These are phyloP conservation scores for Bucorvus abyssinicus DNA, from an alignment of 2,797 vertebrate genomes.

Conservation along the genomic window DNA sequence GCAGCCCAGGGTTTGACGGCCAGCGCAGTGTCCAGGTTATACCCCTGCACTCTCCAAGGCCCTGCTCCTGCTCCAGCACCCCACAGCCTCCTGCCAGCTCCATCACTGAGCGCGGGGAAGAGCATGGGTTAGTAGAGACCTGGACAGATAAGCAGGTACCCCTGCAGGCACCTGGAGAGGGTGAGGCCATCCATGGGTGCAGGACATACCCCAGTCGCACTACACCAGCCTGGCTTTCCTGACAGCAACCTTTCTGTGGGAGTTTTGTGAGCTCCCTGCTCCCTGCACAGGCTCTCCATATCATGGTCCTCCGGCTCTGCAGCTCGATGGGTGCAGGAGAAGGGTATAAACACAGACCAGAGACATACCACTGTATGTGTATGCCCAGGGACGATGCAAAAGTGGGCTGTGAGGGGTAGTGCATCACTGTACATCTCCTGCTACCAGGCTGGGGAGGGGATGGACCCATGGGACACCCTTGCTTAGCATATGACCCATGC, in stretches of 20 bases:
- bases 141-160: neutral
- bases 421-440: neutral
- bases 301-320: rapidly evolving
- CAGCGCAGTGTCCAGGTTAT: neutral
- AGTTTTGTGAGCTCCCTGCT: neutral
- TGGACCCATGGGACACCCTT: neutral
- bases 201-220: neutral
- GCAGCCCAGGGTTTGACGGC: neutral
- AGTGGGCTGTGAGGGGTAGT: neutral
- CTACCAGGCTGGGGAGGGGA: too few species aligned
- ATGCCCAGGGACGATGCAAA: neutral
- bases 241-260: neutral
- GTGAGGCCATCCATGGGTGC: rapidly evolving
- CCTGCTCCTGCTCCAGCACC: too few species aligned
- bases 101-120: rapidly evolving
- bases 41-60: neutral
- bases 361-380: neutral
- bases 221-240: neutral
- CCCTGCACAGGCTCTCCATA: neutral
- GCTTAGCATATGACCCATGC: neutral
- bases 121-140: neutral
- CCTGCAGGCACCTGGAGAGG: neutral
- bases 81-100: neutral
- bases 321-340: neutral
- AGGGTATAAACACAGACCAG: neutral